Conservation (phyloP, 2,113 vertebrate species). For the Prinia subflava region DNA sequence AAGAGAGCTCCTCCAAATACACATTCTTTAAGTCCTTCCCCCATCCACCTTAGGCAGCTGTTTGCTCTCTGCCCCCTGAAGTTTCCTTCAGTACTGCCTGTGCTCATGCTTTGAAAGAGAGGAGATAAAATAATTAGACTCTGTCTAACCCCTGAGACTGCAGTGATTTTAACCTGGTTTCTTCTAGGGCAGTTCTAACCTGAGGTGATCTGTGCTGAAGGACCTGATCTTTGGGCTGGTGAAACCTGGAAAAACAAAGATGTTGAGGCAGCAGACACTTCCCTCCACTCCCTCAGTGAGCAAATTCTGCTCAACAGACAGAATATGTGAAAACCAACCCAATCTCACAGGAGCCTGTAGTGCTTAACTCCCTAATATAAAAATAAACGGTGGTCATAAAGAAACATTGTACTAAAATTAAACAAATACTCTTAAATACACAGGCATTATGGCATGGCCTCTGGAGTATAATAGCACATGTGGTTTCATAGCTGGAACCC, state of each 20-base stretch:
- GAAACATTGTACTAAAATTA: not conserved
- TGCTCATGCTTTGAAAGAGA: not conserved
- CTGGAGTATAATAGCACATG: not conserved
- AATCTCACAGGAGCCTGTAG: not conserved
- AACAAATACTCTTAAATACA: not conserved
- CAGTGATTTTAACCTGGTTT: not conserved
- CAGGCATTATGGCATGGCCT: not conserved
- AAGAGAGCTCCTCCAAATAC: not conserved
- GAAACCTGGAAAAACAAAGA: not conserved
- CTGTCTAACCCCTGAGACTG: not conserved
- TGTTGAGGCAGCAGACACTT: not conserved
- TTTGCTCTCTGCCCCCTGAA: not conserved
- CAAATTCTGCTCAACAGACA: not conserved
- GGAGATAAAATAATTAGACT: not conserved
- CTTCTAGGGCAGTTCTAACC: not conserved
- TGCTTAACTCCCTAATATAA: not conserved
- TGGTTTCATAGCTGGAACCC: not conserved
- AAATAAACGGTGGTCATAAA: not conserved
- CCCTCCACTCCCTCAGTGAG: not conserved
- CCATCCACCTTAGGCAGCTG: fast-evolving
- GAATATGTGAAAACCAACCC: not conserved
- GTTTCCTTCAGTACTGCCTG: not conserved
- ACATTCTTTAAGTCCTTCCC: not conserved
- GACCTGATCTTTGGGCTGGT: not conserved
- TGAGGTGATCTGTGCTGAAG: not conserved